These are phyloP conservation scores for Argyresthia goedartella DNA, from an alignment of 2,888 invertebrate species.

Conservation along the genomic window DNA sequence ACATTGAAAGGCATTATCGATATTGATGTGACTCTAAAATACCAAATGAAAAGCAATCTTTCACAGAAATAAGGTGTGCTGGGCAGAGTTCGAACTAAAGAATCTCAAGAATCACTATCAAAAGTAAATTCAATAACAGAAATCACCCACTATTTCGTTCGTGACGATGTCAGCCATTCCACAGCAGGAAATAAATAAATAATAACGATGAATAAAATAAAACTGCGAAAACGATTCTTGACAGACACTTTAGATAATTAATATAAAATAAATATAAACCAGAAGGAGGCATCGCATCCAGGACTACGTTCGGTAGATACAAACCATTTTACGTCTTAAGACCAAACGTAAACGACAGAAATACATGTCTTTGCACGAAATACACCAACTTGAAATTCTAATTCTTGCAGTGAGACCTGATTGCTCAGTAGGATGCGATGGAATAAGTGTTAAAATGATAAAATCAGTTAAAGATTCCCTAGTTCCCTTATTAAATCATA, in stretches of 20 bases:
- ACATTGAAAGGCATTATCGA: conserved; percentile 8
- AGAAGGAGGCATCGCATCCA: conserved; percentile 9
- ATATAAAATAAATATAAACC: conserved; percentile 8
- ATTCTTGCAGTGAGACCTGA: too few relatives aligned
- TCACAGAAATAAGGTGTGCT: conserved; percentile 8
- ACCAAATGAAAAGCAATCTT: conserved; percentile 8
- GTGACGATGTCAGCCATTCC: conserved; percentile 9
- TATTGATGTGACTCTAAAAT: conserved; percentile 8
- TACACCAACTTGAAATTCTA: conserved; percentile 11
- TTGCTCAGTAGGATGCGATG: too few relatives aligned
- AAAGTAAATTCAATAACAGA: conserved; percentile 6
- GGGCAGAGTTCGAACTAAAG: neutral
- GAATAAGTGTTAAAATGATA: too few relatives aligned
- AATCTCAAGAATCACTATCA: neutral
- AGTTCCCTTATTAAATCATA: too few relatives aligned
- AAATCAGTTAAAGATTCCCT: too few relatives aligned
- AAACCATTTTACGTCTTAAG: conserved; percentile 10
- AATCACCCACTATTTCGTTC: conserved; percentile 4
- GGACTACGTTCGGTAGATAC: conserved; percentile 8
- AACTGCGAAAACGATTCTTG: conserved; percentile 10
- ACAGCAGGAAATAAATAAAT: conserved; percentile 10
- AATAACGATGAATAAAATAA: conserved; percentile 9
- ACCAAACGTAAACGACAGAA: conserved; percentile 8
- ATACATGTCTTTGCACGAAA: conserved; percentile 10
- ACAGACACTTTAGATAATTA: conserved; percentile 5